phyloP scores from a whole-genome alignment of 2,113 vertebrate species.

The Cephalopholis sonnerati region DNA sequence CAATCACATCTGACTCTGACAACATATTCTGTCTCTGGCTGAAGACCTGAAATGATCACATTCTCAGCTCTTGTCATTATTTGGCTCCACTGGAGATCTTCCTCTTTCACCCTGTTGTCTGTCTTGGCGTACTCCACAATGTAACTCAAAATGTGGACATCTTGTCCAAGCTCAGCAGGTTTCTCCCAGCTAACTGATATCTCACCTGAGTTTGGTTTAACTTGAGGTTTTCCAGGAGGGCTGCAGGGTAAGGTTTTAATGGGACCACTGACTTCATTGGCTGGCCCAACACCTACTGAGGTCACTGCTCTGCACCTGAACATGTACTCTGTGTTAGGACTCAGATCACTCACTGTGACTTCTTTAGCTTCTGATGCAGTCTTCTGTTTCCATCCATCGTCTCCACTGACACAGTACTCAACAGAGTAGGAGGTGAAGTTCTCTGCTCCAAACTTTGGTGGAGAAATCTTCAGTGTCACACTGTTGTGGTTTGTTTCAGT shows the following conservation, averaged over 20 bases:
- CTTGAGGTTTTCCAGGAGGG: slow-evolving; percentile 28
- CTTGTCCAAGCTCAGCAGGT: slow-evolving; percentile 22
- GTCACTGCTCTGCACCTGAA: slow-evolving; percentile 65
- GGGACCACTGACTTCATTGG: slow-evolving; percentile 11
- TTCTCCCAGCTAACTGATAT: slow-evolving; percentile 10
- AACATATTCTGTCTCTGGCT: neutral
- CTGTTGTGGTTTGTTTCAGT: too few species aligned
- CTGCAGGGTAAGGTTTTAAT: slow-evolving; percentile 33
- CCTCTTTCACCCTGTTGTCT: neutral
- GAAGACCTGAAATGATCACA: slow-evolving; percentile 17
- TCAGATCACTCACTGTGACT: slow-evolving; percentile 30
- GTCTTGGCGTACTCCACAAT: slow-evolving; percentile 15
- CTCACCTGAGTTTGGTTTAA: neutral
- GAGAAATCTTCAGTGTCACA: too few species aligned
- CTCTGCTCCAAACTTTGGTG: too few species aligned
- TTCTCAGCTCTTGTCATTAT: neutral
- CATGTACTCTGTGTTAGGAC: slow-evolving; percentile 43
- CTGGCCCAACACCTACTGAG: slow-evolving; percentile 52
- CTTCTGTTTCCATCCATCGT: too few species aligned
- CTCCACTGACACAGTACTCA: too few species aligned
- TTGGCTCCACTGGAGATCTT: slow-evolving; percentile 19
- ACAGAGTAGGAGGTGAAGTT: too few species aligned
- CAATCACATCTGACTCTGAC: slow-evolving; percentile 66
- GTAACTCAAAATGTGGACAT: slow-evolving; percentile 2
- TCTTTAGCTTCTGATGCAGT: too few species aligned